A percentile compares a stretch with the other conserved stretches of the same genome.
Conservation (phyloP, 2,888 invertebrate genomes). For the Micoletzkya japonica region DNA sequence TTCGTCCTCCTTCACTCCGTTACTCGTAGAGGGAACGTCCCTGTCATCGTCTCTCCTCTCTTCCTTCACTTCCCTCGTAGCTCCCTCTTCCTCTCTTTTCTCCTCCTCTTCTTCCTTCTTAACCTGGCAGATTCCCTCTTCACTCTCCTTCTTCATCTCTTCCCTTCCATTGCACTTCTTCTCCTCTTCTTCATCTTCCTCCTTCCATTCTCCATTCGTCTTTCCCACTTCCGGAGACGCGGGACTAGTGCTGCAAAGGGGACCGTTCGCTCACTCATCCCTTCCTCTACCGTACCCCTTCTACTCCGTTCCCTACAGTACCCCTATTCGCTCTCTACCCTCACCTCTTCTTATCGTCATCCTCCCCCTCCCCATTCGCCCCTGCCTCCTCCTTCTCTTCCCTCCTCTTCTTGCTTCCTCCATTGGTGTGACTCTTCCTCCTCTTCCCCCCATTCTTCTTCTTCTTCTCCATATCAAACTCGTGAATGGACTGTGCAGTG, state of each 20-base stretch:
- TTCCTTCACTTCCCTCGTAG: slow-evolving; percentile 3
- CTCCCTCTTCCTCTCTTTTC: slow-evolving; percentile 2
- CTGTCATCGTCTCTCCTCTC: background rate
- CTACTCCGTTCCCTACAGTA: background rate
- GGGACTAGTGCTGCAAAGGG: background rate
- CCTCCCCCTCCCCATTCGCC: background rate
- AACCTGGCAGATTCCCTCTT: background rate
- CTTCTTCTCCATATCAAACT: slow-evolving; percentile 27
- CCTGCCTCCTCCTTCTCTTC: background rate
- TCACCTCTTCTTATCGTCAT: slow-evolving; percentile 15
- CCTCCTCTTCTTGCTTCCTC: slow-evolving; percentile 8
- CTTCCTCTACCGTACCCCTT: background rate
- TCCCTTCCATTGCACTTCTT: background rate
- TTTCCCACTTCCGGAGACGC: background rate
- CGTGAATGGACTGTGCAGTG: background rate
- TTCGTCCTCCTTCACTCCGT: background rate
- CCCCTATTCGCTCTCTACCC: background rate
- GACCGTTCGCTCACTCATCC: background rate
- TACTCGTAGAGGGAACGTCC: background rate
- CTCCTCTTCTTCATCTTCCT: slow-evolving; percentile 24
- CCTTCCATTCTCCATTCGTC: slow-evolving; percentile 25
- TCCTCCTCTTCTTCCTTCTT: slow-evolving; percentile 12
- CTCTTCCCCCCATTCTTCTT: slow-evolving; percentile 4
- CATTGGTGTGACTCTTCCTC: background rate
- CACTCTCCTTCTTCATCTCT: background rate